Evolutionary conservation across 1,140 invertebrate species (phyloP).

Genomic region (Magallana angulata): DNA sequence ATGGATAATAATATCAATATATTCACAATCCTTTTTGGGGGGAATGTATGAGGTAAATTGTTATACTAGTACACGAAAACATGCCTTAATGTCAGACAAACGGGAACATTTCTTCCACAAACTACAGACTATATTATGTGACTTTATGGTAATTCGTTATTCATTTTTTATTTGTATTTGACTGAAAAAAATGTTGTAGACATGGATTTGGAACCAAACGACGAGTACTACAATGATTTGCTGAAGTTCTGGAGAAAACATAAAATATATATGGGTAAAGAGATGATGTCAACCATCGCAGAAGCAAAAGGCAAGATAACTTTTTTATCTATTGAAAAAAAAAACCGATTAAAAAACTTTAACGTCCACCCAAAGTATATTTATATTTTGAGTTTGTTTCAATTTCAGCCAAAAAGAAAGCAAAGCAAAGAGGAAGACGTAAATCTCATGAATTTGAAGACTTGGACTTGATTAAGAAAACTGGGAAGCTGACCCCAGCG

Average conservation of each 20-base stretch:
- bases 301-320: slow-evolving; percentile 18
- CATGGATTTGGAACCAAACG: slow-evolving; percentile 44
- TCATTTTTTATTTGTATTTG: too few species aligned
- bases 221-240: slow-evolving; percentile 45
- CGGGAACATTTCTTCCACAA: too few species aligned
- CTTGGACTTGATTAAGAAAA: slow-evolving; percentile 17
- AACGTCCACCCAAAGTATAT: too few species aligned
- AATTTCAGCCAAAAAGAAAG: slow-evolving; percentile 45
- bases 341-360: not conserved
- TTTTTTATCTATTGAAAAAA: not conserved
- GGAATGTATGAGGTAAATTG: too few species aligned
- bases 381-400: not conserved
- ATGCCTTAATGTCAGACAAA: too few species aligned
- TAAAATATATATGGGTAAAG: slow-evolving; percentile 45
- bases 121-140: too few species aligned
- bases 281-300: slow-evolving; percentile 46
- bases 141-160: too few species aligned
- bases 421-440: slow-evolving; percentile 45
- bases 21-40: too few species aligned
- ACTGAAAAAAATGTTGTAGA: slow-evolving; percentile 14
- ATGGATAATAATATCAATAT: too few species aligned
- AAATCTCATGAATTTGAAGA: slow-evolving; percentile 50
- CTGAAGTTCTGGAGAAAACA: slow-evolving; percentile 51
- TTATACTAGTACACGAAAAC: too few species aligned
- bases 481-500: slow-evolving; percentile 5